Conservation (phyloP, 1,140 invertebrate genomes). For the Campodea augens region DNA sequence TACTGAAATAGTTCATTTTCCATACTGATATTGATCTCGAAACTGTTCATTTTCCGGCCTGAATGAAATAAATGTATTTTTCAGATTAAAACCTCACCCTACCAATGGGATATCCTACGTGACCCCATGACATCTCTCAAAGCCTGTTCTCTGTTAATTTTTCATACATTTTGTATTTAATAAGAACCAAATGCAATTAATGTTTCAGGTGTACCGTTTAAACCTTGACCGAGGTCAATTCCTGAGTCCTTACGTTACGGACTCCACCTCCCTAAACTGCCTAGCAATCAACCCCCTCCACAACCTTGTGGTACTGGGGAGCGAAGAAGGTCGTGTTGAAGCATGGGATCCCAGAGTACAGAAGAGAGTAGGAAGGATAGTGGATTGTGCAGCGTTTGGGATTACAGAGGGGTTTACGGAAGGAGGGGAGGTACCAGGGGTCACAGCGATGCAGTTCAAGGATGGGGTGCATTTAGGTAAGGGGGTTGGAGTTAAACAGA, state of each 20-base stretch:
- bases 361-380: conserved; percentile 45
- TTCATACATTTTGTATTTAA: too few relatives aligned
- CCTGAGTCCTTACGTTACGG: conserved; percentile 57
- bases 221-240: conserved; percentile 93
- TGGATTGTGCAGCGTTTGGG: conserved; percentile 70
- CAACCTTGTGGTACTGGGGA: conserved; percentile 70
- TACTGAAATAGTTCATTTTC: too few relatives aligned
- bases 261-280: conserved; percentile 59
- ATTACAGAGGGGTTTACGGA: conserved; percentile 36
- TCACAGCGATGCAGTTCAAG: conserved; percentile 62
- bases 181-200: too few relatives aligned
- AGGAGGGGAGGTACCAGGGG: conserved; percentile 41
- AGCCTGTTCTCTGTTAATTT: too few relatives aligned
- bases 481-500: too few relatives aligned
- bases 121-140: too few relatives aligned
- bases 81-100: too few relatives aligned
- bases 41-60: too few relatives aligned
- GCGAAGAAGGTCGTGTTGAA: conserved; percentile 80
- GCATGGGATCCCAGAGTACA: conserved; percentile 83
- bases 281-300: conserved; percentile 76
- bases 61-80: too few relatives aligned
- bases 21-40: too few relatives aligned
- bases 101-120: too few relatives aligned
- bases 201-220: conserved; percentile 76
- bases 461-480: conserved; percentile 64